phyloP scores from a whole-genome alignment of 2,113 vertebrate species.

The Solenodon paradoxus region DNA sequence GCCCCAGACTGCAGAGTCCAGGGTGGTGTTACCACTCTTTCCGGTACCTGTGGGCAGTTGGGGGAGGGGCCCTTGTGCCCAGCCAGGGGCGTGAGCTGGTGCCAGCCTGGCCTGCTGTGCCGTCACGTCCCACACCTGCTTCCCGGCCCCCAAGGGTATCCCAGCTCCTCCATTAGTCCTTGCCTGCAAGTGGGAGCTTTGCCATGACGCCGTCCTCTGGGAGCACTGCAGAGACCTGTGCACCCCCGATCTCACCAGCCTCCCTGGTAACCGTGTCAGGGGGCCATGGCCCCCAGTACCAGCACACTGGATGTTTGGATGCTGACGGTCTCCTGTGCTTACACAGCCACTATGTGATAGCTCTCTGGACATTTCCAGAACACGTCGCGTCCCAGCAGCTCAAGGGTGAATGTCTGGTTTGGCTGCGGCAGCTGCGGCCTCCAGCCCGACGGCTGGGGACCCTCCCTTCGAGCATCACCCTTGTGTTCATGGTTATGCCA shows the following conservation, averaged over 20 bases:
- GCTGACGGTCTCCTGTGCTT: not conserved
- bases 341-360: not conserved
- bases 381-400: accelerated
- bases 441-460: too few species aligned
- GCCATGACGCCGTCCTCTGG: accelerated
- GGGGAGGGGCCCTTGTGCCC: not conserved
- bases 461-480: accelerated
- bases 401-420: not conserved
- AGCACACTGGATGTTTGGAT: not conserved
- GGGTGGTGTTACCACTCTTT: too few species aligned
- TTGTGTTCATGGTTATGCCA: not conserved
- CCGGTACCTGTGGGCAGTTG: not conserved
- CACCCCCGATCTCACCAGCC: accelerated
- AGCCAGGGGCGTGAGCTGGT: not conserved
- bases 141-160: not conserved
- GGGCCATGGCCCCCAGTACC: accelerated
- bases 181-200: not conserved
- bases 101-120: not conserved
- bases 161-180: not conserved
- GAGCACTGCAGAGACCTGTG: accelerated
- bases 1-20: not conserved
- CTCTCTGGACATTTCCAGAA: not conserved
- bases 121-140: not conserved
- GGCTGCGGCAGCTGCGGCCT: accelerated
- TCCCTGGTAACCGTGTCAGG: not conserved